Evolutionary conservation across 2,113 vertebrate species (phyloP), one percentile per base, ranked within the genome.

Genomic region (Enhydra lutris): DNA sequence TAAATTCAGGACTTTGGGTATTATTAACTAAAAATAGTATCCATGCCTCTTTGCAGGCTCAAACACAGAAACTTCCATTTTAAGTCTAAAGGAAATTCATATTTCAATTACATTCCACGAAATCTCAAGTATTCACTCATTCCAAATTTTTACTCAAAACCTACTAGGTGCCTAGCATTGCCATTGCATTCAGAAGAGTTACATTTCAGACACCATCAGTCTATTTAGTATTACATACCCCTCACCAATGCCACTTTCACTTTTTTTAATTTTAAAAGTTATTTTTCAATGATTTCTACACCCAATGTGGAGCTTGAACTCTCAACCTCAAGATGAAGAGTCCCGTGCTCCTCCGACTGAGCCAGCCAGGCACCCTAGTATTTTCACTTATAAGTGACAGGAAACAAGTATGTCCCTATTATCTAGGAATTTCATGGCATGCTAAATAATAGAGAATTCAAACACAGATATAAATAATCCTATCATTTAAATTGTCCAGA

Each of bases 1-100:
- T 47, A 95, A 93, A 94, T 71, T 73, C 9, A 61, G 89, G 26
- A 23, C 42, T 61, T 95, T 29, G 47, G 45, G 36, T 91, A 50
- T 63, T 89, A 82, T 67, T 85, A 78, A 81, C 26, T 94, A 80
- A 94, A 96, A 95, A 92, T 24, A 92, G 47, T 42, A 90, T 59
- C 55, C 31, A 59, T 61, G n/a, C 36, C 26, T 89, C 42, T 92
- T 94, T 57, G 21, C 26, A 89, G 89, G 57, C 55, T 94, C 69
- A 26, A 39, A 63, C 24, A 69, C 42, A 69, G 73, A 67, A 61
- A 86, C 82, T 18, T 82, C n/a, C 76, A 67, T 69, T 82, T 87
- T 36, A 86, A 92, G 47, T 88, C 86, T 63, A 83, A 3, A 81
- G 31, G 65, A 91, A 93, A 52, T 93, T 76, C 85, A 76, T 20